Evolutionary conservation across 2,888 invertebrate species (phyloP).

Genomic region (Amaurobius ferox): DNA sequence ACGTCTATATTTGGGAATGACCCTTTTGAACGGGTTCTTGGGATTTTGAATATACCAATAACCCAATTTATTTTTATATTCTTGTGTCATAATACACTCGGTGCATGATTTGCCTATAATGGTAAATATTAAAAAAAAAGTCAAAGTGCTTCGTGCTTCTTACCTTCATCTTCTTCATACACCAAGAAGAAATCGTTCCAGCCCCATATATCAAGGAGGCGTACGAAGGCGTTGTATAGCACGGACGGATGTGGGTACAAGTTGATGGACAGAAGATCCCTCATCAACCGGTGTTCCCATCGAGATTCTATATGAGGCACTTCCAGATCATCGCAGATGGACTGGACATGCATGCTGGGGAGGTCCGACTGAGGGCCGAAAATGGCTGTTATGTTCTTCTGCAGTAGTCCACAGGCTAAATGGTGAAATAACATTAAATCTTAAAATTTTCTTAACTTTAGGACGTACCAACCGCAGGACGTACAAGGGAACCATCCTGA

Average conservation of each 20-base stretch:
- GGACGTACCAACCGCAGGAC: too few relatives aligned
- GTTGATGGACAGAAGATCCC: constrained; percentile 92
- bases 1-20: too few relatives aligned
- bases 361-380: constrained; percentile 87
- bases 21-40: too few relatives aligned
- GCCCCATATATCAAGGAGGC: constrained; percentile 85
- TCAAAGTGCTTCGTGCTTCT: too few relatives aligned
- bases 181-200: constrained; percentile 93
- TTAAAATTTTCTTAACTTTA: too few relatives aligned
- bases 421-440: too few relatives aligned
- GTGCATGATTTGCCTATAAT: too few relatives aligned
- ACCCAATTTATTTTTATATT: too few relatives aligned
- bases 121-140: too few relatives aligned
- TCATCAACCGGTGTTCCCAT: constrained; percentile 84
- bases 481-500: too few relatives aligned
- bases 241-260: constrained; percentile 84
- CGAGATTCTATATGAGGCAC: constrained; percentile 90
- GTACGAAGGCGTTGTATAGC: constrained; percentile 81
- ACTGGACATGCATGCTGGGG: constrained; percentile 87
- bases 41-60: too few relatives aligned
- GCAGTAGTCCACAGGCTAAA: constrained; percentile 89
- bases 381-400: constrained; percentile 86
- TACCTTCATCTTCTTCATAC: constrained; percentile 89
- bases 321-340: constrained; percentile 89
- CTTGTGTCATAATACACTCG: too few relatives aligned